These are phyloP conservation scores for Mactromeris polynyma DNA, from an alignment of 2,888 invertebrate genomes.

Conservation along the genomic window DNA sequence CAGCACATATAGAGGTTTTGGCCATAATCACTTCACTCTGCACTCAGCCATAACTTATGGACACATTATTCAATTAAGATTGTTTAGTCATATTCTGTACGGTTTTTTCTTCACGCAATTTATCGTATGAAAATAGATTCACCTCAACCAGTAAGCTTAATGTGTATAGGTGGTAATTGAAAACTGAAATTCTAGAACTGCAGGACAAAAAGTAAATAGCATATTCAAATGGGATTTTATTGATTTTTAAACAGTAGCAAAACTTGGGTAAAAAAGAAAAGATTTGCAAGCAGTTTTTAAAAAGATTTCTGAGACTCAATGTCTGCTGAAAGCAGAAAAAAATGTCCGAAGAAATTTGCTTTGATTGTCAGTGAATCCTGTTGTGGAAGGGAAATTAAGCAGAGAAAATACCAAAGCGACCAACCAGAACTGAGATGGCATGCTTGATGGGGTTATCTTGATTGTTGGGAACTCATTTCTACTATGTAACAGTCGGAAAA, in stretches of 20 bases:
- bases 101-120: not conserved
- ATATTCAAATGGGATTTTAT: not conserved
- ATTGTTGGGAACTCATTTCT: constrained; percentile 40
- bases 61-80: constrained; percentile 35
- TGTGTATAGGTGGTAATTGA: not conserved
- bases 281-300: not conserved
- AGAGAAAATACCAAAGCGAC: constrained; percentile 55
- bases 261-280: not conserved
- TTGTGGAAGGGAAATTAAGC: constrained; percentile 58
- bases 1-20: constrained; percentile 44
- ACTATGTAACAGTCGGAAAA: constrained; percentile 39
- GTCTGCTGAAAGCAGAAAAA: constrained; percentile 10
- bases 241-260: not conserved
- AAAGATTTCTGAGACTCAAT: constrained; percentile 2
- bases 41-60: constrained; percentile 30
- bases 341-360: constrained; percentile 23
- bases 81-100: constrained; percentile 19
- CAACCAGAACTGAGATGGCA: constrained; percentile 62
- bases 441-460: constrained; percentile 65
- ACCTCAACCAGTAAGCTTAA: not conserved
- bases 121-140: not conserved
- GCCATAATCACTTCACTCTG: constrained; percentile 29
- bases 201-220: not conserved
- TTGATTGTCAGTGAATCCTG: constrained; percentile 40
- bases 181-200: not conserved